Evolutionary conservation across 2,888 invertebrate species (phyloP).

Genomic region (Alentia gelatinosa): DNA sequence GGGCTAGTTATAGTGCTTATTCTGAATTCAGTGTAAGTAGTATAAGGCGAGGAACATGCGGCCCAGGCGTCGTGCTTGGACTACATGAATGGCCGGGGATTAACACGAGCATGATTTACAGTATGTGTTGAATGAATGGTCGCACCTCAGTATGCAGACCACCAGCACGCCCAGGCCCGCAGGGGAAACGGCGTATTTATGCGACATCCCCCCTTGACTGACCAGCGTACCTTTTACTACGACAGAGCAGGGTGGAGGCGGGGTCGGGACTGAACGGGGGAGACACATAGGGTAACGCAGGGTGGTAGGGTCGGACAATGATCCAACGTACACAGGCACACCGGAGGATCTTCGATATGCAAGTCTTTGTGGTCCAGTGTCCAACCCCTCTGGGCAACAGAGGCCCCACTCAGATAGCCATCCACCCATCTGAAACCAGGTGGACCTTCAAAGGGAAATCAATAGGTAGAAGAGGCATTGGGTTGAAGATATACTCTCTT

Average conservation of each 20-base stretch:
- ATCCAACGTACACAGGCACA: not conserved
- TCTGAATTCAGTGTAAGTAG: not conserved
- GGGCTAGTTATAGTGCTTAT: too few species aligned
- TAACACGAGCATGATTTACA: not conserved
- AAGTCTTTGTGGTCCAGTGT: constrained; percentile 2
- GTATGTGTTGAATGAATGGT: not conserved
- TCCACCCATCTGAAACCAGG: not conserved
- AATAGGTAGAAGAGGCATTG: not conserved
- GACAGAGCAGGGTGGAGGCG: too few species aligned
- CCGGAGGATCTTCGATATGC: constrained; percentile 28
- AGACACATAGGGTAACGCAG: too few species aligned
- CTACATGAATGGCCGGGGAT: not conserved
- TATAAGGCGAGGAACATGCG: not conserved
- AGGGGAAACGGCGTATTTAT: not conserved
- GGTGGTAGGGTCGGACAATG: not conserved
- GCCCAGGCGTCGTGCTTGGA: not conserved
- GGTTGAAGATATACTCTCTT: not conserved
- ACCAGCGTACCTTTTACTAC: not conserved
- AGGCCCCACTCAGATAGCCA: not conserved
- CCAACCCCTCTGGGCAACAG: not conserved
- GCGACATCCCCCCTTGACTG: not conserved
- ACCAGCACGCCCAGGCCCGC: not conserved
- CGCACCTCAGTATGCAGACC: not conserved
- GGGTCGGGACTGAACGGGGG: too few species aligned
- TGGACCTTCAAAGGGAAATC: constrained; percentile 9